Base-by-base conservation (phyloP, 2,888 invertebrate genomes). In the Apotomis capreana region DNA sequence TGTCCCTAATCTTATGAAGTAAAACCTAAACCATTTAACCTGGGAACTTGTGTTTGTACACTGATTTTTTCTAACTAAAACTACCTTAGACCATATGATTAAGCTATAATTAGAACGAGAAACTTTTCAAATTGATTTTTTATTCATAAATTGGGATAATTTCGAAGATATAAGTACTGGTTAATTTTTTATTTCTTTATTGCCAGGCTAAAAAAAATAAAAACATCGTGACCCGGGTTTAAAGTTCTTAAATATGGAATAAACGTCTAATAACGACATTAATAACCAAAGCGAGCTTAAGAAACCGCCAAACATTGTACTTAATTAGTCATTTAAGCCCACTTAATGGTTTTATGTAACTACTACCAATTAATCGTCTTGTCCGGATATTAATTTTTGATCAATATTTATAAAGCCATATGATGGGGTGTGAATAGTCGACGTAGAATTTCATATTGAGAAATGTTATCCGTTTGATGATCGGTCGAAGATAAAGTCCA, bases 391-490 rank as follows among this genome's bases (percentile, higher is more conserved):
- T 87, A 87, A 87, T 88, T 87, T 87, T 83, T 80, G 83, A 87
- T 86, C 81, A 84, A 87, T 88, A 89, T 84, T 79, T 79, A 81
- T 69, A 72, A 68, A 76, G 77, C 78, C 81, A 86, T 89, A 85
- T 81, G 82, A 82, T 81, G 86, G 86, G 87, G 89, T 88, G 89
- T 90, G 89, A 89, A 90, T 84, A 83, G 84, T 83, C 79, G 81
- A 83, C 79, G 88, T 87, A 87, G 83, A 87, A 87, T 88, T 90
- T 91, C 87, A 90, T 91, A 91, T 90, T 89, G 87, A 77, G 81
- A 85, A 88, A 87, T 85, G 83, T 84, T 86, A 88, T 87, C 85
- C 84, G 83, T 80, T 84, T 83, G 92, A 92, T 92, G 88, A 89
- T 84, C 81, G 77, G 82, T 78, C 77, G 75, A 79, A 89, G 92